These are phyloP conservation scores for Frieseomelitta varia DNA, from an alignment of 1,140 invertebrate genomes.

Conservation along the genomic window DNA sequence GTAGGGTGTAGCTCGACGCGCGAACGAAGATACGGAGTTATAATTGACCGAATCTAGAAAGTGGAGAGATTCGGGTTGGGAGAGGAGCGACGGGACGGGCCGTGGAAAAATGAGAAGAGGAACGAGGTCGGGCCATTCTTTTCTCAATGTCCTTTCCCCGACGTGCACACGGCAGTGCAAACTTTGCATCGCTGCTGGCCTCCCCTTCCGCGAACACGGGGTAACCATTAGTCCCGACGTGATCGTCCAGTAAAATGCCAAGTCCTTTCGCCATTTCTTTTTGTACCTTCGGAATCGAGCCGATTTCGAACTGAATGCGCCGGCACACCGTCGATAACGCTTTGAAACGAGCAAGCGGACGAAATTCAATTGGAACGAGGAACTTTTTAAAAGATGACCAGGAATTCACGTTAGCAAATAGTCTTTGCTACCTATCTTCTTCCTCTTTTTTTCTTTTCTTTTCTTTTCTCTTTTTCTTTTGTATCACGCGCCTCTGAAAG, in stretches of 20 bases:
- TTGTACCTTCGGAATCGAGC: not conserved
- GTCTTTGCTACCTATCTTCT: not conserved
- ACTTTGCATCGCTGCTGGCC: conserved; percentile 25
- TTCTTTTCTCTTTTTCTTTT: too few relatives aligned
- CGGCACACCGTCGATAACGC: conserved; percentile 15
- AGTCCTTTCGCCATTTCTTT: not conserved
- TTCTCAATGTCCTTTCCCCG: conserved; percentile 20
- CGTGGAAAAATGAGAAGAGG: conserved; percentile 7
- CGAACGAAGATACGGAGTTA: conserved; percentile 13
- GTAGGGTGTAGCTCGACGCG: not conserved
- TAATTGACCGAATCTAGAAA: conserved; percentile 7
- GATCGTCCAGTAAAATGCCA: conserved; percentile 3
- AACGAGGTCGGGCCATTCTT: conserved; percentile 46
- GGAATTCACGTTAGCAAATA: not conserved
- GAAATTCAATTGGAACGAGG: not conserved
- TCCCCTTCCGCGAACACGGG: conserved; percentile 3
- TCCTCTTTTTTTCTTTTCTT: not conserved
- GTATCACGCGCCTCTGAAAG: too few relatives aligned
- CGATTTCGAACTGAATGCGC: not conserved
- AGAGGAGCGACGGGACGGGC: not conserved
- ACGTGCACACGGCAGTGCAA: conserved; percentile 33
- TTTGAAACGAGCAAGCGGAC: not conserved
- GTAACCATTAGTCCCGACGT: conserved; percentile 11
- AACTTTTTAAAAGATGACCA: not conserved
- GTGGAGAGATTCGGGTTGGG: conserved; percentile 23